Base-by-base conservation (phyloP, 2,797 vertebrate species). In the Aythya fuligula region DNA sequence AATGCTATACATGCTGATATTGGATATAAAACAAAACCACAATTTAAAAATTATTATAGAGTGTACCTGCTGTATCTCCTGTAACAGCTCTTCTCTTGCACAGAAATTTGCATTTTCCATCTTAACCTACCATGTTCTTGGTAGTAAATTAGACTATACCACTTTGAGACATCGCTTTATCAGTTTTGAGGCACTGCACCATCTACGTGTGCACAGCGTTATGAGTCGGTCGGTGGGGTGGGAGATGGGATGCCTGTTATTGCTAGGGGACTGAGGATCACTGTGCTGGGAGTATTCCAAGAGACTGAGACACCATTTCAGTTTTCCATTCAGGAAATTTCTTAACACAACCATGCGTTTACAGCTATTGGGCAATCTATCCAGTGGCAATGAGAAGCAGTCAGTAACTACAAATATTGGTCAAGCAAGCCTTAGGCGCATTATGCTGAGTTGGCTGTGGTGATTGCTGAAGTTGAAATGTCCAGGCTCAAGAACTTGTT, bases 321-420 rank as follows among this genome's bases (percentile, higher is more conserved):
- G 49, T 51, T 51, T 25, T 51, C 49, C 49, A 25, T 25, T 51
- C 13, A 34, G 16, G 36, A 14, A 34, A 22, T 14, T 66, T 45
- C 27, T 36, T n/a, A 38, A 36, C 51, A 41, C 19, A 30, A 41
- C 16, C 0, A 0, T 6, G 10, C 32, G 10, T 51, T 78, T 47
- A 13, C 51, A 66, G 2, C 20, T 27, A 9, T 11, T 11, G 10
- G 49, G 21, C 41, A 30, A 3, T 24, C 45, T 80, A 2, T 56
- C 22, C 0, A 2, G 3, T 14, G 27, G 6, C 41, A 41, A 4
- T 14, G 53, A 39, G 47, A 56, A 65, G 0, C 27, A 15, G 2
- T 30, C 58, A 45, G 13, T 19, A 53, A 39, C 36, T 47, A 24
- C 13, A 67, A 39, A 6, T 11, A 11, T 4, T 24, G 66, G 13